phyloP scores from a whole-genome alignment of 2,888 invertebrate genomes.

The Cheilosia vulpina region DNA sequence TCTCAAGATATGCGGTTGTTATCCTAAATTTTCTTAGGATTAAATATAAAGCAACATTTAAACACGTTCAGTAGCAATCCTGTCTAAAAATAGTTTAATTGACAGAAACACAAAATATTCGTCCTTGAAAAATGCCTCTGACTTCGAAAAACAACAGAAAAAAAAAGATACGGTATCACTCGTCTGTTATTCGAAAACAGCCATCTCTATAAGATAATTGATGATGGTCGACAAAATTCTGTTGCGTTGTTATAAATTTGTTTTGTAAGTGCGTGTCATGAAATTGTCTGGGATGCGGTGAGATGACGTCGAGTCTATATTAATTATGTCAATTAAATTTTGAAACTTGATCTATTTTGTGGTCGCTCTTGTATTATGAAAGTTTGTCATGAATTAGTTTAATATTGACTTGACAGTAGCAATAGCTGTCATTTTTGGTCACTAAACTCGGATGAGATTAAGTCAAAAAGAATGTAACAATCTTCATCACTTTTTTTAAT shows the following conservation, averaged over 20 bases:
- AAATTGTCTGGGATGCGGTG: too few species aligned
- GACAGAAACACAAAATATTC: conserved; percentile 3
- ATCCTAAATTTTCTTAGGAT: background rate
- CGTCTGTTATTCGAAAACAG: background rate
- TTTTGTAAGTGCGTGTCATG: background rate
- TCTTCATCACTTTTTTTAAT: too few species aligned
- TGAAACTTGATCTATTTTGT: background rate
- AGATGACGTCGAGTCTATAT: background rate
- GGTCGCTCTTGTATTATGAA: background rate
- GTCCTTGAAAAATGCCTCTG: conserved; percentile 1
- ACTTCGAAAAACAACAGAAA: background rate
- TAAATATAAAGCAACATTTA: background rate
- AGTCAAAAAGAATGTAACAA: too few species aligned
- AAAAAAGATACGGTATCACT: background rate
- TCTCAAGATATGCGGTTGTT: background rate
- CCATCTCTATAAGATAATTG: background rate
- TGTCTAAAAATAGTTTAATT: conserved; percentile 21
- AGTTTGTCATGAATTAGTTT: too few species aligned
- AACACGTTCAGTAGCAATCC: background rate
- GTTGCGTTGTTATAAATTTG: background rate
- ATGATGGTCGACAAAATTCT: background rate
- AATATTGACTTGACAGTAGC: too few species aligned
- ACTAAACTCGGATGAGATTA: too few species aligned
- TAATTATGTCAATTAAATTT: background rate
- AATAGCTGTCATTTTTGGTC: too few species aligned